These are phyloP conservation scores for Troglohyphantes excavatus DNA, from an alignment of 2,888 invertebrate genomes.

Conservation along the genomic window DNA sequence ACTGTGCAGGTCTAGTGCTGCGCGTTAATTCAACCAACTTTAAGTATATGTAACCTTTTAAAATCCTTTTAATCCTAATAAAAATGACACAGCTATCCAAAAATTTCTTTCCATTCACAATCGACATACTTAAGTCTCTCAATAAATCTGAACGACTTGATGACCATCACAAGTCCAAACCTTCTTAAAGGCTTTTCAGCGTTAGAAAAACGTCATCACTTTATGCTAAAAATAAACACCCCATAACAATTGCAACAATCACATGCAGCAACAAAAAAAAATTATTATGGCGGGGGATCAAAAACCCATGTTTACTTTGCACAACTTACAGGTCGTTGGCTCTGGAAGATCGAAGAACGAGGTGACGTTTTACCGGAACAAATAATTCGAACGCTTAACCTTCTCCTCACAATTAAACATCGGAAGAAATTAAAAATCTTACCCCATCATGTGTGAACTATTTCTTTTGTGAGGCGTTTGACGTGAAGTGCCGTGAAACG, in stretches of 20 bases:
- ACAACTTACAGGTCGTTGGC: conserved; percentile 69
- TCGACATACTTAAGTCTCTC: too few relatives aligned
- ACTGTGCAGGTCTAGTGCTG: too few relatives aligned
- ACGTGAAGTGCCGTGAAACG: conserved; percentile 46
- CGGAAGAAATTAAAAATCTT: conserved; percentile 77
- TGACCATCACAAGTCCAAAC: too few relatives aligned
- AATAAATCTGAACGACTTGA: too few relatives aligned
- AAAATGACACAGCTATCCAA: too few relatives aligned
- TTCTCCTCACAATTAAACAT: conserved; percentile 73
- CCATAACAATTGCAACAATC: conserved; percentile 20
- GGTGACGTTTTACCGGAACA: conserved; percentile 73
- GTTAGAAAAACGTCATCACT: neutral
- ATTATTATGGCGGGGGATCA: neutral
- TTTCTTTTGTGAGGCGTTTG: conserved; percentile 69
- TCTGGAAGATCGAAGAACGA: conserved; percentile 28
- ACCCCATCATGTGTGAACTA: conserved; percentile 73
- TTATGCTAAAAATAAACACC: conserved; percentile 27
- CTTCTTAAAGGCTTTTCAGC: too few relatives aligned
- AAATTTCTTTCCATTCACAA: too few relatives aligned
- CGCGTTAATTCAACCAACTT: too few relatives aligned
- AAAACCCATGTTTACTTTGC: conserved; percentile 1
- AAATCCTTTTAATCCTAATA: too few relatives aligned
- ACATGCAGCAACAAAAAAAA: neutral
- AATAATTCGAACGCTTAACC: conserved; percentile 75
- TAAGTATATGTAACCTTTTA: too few relatives aligned